Conservation (phyloP, 2,113 vertebrate genomes). For the Pimephales promelas region DNA sequence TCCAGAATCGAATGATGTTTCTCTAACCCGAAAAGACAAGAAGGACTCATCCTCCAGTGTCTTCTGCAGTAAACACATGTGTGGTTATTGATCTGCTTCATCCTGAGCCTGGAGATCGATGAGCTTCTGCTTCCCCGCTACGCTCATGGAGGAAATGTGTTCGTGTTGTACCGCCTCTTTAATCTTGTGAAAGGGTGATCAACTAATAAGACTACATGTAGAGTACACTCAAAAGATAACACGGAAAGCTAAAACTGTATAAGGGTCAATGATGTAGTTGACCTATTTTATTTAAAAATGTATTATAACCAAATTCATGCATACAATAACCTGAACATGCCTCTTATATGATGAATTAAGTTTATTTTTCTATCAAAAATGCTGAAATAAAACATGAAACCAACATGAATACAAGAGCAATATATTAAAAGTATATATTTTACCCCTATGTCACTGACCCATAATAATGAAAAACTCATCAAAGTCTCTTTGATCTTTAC, state of each 20-base stretch:
- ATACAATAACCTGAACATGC: background rate
- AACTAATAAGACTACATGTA: background rate
- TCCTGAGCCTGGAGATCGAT: constrained; percentile 15
- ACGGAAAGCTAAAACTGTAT: background rate
- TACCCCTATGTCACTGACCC: background rate
- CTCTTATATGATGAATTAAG: background rate
- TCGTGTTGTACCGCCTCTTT: background rate
- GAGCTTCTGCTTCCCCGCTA: background rate
- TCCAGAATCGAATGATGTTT: constrained; percentile 11
- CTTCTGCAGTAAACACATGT: constrained; percentile 45
- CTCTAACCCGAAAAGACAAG: constrained; percentile 5
- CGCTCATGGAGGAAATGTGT: background rate
- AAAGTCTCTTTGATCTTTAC: background rate
- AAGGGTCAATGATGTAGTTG: background rate
- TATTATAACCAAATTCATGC: background rate
- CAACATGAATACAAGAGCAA: too few relatives aligned
- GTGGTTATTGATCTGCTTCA: constrained; percentile 47
- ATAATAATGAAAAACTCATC: background rate
- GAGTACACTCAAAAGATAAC: background rate
- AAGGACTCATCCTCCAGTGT: constrained; percentile 25
- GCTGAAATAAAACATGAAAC: background rate
- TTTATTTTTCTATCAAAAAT: background rate
- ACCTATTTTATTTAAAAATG: background rate
- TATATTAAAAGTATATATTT: background rate
- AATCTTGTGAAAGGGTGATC: constrained; percentile 20